These are phyloP conservation scores for Semicossyphus pulcher DNA, from an alignment of 2,113 vertebrate genomes.

Conservation along the genomic window DNA sequence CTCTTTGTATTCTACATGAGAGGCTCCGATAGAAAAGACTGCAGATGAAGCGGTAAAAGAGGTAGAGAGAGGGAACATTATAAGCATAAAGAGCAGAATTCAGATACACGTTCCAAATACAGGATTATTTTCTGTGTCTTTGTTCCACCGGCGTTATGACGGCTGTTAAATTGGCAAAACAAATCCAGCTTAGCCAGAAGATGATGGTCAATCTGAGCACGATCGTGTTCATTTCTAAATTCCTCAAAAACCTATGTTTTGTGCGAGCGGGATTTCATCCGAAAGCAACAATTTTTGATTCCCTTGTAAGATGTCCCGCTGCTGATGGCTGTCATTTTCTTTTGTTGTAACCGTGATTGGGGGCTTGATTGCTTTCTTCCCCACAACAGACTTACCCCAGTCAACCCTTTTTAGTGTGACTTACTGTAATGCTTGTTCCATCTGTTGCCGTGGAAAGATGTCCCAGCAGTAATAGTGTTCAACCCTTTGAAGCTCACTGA, in stretches of 20 bases:
- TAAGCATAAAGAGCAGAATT: neutral
- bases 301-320: constrained; percentile 15
- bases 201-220: constrained; percentile 21
- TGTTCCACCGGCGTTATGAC: constrained; percentile 13
- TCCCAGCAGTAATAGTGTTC: constrained; percentile 44
- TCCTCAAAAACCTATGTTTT: neutral
- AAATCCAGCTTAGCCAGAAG: constrained; percentile 28
- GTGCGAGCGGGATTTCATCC: constrained; percentile 27
- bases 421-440: constrained; percentile 55
- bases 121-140: constrained; percentile 17
- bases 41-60: neutral
- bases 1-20: neutral
- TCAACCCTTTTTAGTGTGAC: constrained; percentile 43
- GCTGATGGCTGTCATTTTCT: constrained; percentile 37
- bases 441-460: constrained; percentile 50
- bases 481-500: constrained; percentile 28
- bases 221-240: constrained; percentile 29
- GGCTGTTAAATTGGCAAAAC: constrained; percentile 34
- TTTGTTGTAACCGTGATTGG: no score
- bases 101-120: neutral
- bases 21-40: neutral
- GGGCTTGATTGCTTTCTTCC: no score
- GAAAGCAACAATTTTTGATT: constrained; percentile 31
- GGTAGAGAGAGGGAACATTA: neutral
- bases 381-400: constrained; percentile 55